phyloP scores from a whole-genome alignment of 2,888 invertebrate species.

The Microchrysa polita region DNA sequence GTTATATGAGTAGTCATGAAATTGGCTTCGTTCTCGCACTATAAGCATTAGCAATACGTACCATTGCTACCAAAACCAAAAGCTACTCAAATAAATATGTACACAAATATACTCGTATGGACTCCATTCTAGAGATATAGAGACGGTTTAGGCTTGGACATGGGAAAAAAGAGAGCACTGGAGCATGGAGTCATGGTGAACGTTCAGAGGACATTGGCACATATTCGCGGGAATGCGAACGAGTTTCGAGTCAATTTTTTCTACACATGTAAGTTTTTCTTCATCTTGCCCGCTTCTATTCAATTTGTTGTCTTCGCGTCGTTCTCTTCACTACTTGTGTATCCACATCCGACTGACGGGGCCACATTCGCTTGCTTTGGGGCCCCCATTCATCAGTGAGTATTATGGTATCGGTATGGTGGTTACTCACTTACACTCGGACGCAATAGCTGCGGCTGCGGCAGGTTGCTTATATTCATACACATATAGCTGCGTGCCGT shows the following conservation, averaged over 20 bases:
- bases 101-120: background rate
- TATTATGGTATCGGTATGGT: no score
- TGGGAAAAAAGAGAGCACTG: slow-evolving; percentile 49
- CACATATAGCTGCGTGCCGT: background rate
- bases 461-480: background rate
- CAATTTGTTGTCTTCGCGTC: slow-evolving; percentile 39
- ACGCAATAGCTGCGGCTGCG: slow-evolving; percentile 3
- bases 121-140: no score
- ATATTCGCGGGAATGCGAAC: slow-evolving; percentile 51
- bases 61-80: background rate
- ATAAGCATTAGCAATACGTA: no score
- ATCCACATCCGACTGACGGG: slow-evolving; percentile 10
- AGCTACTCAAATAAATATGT: background rate
- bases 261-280: slow-evolving; percentile 14
- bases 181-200: slow-evolving; percentile 51
- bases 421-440: slow-evolving; percentile 24
- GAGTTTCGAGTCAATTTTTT: slow-evolving; percentile 47
- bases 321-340: slow-evolving; percentile 5
- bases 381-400: slow-evolving; percentile 33
- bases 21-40: slow-evolving; percentile 17
- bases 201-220: slow-evolving; percentile 49
- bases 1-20: slow-evolving; percentile 39
- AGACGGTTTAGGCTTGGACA: slow-evolving; percentile 13
- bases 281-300: slow-evolving; percentile 28
- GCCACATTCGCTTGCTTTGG: background rate